Conservation (phyloP, 2,797 vertebrate species). For the Melanotaenia pygmaea region DNA sequence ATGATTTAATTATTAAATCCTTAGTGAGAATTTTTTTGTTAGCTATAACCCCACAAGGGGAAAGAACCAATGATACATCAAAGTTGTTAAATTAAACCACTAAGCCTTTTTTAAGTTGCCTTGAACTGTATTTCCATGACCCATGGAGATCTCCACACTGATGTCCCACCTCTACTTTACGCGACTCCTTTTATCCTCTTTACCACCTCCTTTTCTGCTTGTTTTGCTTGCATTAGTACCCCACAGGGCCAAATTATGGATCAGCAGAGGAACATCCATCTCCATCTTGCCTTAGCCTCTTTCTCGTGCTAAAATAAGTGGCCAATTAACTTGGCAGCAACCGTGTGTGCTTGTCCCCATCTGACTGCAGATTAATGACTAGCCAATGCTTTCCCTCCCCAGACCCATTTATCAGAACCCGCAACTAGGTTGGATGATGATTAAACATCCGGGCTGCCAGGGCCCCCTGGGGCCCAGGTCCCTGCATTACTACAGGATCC, state of each 20-base stretch:
- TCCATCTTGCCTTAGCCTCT: constrained; percentile 74
- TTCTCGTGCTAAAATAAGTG: constrained; percentile 82
- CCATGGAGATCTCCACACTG: constrained; percentile 38
- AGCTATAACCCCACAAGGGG: not conserved
- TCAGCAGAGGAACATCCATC: constrained; percentile 84
- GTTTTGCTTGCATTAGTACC: constrained; percentile 72
- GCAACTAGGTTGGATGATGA: constrained; percentile 89
- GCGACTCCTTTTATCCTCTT: constrained; percentile 13
- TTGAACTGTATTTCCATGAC: constrained; percentile 61
- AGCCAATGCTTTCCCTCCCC: constrained; percentile 86
- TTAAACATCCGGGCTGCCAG: constrained; percentile 79
- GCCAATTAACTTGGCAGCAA: constrained; percentile 84
- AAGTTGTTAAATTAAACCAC: constrained; percentile 7
- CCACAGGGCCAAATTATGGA: constrained; percentile 80
- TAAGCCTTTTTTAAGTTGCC: constrained; percentile 49
- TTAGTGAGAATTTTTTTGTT: not conserved
- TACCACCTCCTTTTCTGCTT: constrained; percentile 61
- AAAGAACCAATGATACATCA: not conserved
- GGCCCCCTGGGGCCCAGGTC: constrained; percentile 81
- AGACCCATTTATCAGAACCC: constrained; percentile 93
- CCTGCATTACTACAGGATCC: constrained; percentile 77
- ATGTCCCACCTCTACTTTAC: constrained; percentile 7
- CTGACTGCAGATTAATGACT: constrained; percentile 88
- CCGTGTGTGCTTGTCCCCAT: constrained; percentile 90
- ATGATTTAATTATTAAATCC: not conserved